Evolutionary conservation across 1,140 invertebrate species (phyloP), one percentile per base, ranked within the genome.

Genomic region (Heliothis virescens): DNA sequence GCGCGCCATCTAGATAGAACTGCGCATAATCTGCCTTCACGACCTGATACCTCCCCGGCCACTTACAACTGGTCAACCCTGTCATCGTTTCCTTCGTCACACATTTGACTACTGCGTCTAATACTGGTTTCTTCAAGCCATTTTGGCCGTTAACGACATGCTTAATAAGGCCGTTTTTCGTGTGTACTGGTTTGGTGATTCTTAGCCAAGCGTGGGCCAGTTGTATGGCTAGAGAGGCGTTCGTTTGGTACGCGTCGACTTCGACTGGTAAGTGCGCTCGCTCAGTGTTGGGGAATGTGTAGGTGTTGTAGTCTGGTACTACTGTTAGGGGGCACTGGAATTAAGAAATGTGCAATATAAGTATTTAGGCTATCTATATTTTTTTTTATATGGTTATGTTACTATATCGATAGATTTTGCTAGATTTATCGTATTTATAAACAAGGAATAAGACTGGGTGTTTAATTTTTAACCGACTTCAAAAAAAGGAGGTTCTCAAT

Each of bases 1-100:
- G 99, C 3, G 99, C 99, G 0, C 99, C 99, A 94, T 99, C 99
- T 29, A 99, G 89, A 89, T 97, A 99, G 89, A 97, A 98, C 83
- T 84, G 85, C 10, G 93, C 90, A 55, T 93, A 93, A n/a, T 89
- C 85, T 47, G 88, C 86, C 0, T 88, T 84, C 15, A 97, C 87
- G 34, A 96, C 91, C 89, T 98, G 97, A 79, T 96, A 97, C 82
- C 98, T 92, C 2, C 97, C 98, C 0, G 97, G 96, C 97, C 97
- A 98, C 47, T 91, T 95, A 80, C 96, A 96, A 1, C 89, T 86
- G 3, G 88, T 87, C 34, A 98, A 83, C 2, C 96, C 96, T 0
- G 82, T 60, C 34, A 95, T 87, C 0, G 96, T 94, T 83, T 95
- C 89, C 76, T 82, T 83, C 29, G 80, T 86, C 75, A 94, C 62